phyloP scores from a whole-genome alignment of 2,113 vertebrate genomes.

The Vanacampus margaritifer region DNA sequence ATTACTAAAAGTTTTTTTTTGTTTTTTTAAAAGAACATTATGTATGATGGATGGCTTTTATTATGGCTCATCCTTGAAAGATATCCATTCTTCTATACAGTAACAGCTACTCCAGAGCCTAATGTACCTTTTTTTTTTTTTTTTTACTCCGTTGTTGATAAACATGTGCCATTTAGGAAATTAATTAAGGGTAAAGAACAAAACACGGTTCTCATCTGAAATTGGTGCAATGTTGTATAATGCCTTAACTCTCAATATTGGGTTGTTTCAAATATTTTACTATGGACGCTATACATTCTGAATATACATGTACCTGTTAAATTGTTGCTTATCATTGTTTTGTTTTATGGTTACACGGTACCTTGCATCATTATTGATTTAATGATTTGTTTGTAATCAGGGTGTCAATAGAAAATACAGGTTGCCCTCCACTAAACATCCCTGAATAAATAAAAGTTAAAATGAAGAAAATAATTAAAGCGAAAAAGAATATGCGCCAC shows the following conservation, averaged over 20 bases:
- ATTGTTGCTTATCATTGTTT: background rate
- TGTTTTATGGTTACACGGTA: background rate
- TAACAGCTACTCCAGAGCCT: background rate
- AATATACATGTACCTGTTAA: background rate
- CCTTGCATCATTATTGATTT: background rate
- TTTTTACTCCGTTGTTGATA: no score
- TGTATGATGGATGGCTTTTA: no score
- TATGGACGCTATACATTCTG: background rate
- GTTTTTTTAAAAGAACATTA: no score
- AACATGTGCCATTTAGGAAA: no score
- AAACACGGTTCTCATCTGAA: no score
- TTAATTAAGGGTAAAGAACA: no score
- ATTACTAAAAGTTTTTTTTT: no score
- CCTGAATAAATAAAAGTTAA: background rate
- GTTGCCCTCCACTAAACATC: background rate
- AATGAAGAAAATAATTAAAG: slow-evolving; percentile 51
- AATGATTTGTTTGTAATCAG: background rate
- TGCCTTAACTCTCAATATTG: background rate
- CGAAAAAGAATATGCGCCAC: slow-evolving; percentile 52
- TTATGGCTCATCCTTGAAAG: no score
- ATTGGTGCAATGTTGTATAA: no score
- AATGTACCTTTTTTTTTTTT: no score
- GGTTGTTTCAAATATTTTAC: background rate
- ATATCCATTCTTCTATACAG: no score
- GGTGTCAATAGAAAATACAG: background rate